Evolutionary conservation across 2,888 invertebrate species (phyloP).

Genomic region (Trachelus troglodyta): DNA sequence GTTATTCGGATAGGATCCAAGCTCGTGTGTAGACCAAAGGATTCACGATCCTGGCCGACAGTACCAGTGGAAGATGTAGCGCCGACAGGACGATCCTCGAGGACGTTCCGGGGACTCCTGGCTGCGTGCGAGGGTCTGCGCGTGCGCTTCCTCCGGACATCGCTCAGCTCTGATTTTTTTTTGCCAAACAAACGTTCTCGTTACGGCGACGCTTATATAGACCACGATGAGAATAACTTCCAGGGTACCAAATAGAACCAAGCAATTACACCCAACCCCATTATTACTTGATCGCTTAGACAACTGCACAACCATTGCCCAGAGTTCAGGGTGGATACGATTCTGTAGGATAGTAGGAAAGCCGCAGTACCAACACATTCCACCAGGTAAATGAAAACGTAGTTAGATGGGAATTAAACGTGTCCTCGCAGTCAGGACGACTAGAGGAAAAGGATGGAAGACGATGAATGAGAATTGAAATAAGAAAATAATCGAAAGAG

Average conservation of each 20-base stretch:
- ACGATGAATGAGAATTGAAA: not conserved
- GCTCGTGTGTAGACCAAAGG: too few relatives aligned
- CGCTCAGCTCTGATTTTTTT: constrained; percentile 60
- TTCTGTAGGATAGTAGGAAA: not conserved
- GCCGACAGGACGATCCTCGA: constrained; percentile 37
- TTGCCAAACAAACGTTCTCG: constrained; percentile 35
- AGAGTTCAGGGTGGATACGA: not conserved
- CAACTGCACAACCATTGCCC: not conserved
- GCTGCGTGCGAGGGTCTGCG: constrained; percentile 62
- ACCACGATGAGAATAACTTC: not conserved
- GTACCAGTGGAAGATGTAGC: constrained; percentile 10
- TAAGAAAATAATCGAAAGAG: too few relatives aligned
- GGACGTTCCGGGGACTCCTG: constrained; percentile 55
- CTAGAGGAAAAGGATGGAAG: not conserved
- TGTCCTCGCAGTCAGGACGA: not conserved
- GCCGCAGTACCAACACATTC: not conserved
- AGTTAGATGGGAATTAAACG: not conserved
- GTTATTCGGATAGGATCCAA: not conserved
- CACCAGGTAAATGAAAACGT: not conserved
- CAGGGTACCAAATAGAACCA: not conserved
- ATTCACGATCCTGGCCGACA: too few relatives aligned
- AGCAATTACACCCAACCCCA: not conserved
- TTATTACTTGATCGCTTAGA: not conserved
- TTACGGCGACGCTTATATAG: not conserved
- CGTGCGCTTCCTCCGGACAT: constrained; percentile 62